Evolutionary conservation across 2,797 vertebrate species (phyloP).

Genomic region (Cyprinodon diabolis): DNA sequence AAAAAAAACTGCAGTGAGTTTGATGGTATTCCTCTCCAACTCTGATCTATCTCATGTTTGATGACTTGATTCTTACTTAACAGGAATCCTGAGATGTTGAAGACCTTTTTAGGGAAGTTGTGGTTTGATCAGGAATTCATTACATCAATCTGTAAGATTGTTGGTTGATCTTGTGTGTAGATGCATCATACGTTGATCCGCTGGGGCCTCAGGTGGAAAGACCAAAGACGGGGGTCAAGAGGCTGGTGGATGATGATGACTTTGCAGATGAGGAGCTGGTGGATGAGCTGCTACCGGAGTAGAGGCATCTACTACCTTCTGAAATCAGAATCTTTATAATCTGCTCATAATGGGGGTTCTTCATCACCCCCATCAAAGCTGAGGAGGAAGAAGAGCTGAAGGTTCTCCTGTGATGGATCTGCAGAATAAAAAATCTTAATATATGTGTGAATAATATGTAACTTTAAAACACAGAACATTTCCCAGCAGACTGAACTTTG

Average conservation of each 20-base stretch:
- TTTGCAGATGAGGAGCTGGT: slow-evolving; percentile 95
- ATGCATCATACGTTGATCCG: slow-evolving; percentile 92
- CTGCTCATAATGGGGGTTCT: not conserved
- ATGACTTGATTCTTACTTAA: not conserved
- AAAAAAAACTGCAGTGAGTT: not conserved
- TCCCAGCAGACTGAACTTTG: not conserved
- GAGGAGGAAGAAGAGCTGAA: not conserved
- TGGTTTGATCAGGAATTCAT: not conserved
- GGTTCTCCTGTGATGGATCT: not conserved
- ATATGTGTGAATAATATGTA: not conserved
- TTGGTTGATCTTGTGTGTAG: slow-evolving; percentile 68
- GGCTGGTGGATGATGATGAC: slow-evolving; percentile 88
- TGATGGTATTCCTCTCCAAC: not conserved
- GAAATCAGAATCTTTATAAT: not conserved
- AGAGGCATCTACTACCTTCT: slow-evolving; percentile 22
- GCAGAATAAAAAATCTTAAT: too few relatives aligned
- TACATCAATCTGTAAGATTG: not conserved
- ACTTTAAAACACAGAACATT: not conserved
- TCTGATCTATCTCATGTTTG: not conserved
- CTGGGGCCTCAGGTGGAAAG: slow-evolving; percentile 93
- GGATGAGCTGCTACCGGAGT: slow-evolving; percentile 95
- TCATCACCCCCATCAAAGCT: not conserved
- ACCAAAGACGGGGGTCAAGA: slow-evolving; percentile 93
- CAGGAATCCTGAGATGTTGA: not conserved
- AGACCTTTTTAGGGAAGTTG: not conserved